Evolutionary conservation across 2,113 vertebrate genomes (phyloP).

Genomic region (Myrmecobius fasciatus): DNA sequence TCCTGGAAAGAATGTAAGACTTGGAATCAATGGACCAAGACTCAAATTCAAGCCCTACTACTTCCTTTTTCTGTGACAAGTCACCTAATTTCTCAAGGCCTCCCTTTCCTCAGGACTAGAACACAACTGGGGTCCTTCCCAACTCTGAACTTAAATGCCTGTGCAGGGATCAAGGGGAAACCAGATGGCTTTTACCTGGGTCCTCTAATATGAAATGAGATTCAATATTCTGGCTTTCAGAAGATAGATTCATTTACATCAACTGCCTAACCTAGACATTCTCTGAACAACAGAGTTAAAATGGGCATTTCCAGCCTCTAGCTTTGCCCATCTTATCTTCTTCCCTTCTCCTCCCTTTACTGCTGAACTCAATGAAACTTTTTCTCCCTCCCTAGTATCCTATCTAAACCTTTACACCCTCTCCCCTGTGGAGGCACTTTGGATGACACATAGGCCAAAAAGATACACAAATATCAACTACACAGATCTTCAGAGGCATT

Average conservation of each 20-base stretch:
- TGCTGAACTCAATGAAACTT: conserved; percentile 9
- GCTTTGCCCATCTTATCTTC: not conserved
- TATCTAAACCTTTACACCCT: not conserved
- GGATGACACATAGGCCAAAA: not conserved
- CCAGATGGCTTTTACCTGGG: not conserved
- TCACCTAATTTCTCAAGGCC: not conserved
- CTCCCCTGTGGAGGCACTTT: not conserved
- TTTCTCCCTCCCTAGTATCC: conserved; percentile 13
- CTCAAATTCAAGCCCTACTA: conserved; percentile 8
- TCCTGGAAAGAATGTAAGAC: not conserved
- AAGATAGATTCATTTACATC: not conserved
- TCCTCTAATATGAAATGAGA: not conserved
- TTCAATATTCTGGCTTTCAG: not conserved
- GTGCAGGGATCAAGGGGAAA: not conserved
- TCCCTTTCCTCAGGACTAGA: not conserved
- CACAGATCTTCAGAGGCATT: not conserved
- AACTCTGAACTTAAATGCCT: accelerated
- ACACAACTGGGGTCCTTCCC: not conserved
- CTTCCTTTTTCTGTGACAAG: not conserved
- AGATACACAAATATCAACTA: not conserved
- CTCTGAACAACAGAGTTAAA: not conserved
- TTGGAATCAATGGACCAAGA: not conserved
- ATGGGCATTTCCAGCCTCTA: not conserved
- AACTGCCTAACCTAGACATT: not conserved
- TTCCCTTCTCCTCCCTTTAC: not conserved